Conservation (phyloP, 2,888 invertebrate species). For the Folsomia candida region DNA sequence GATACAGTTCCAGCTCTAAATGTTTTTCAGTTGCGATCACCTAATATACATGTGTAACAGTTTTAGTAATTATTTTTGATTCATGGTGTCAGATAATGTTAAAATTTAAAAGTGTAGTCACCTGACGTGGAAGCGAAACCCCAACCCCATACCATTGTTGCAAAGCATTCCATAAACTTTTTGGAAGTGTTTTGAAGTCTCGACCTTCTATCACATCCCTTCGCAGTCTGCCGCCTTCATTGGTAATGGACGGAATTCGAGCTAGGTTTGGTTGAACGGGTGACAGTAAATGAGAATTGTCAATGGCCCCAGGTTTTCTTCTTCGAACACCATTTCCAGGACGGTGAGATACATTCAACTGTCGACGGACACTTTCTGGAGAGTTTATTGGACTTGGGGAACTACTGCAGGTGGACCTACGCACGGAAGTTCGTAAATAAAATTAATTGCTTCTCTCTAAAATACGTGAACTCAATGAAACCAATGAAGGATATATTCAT, state of each 20-base stretch:
- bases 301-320: slow-evolving; percentile 67
- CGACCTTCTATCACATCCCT: slow-evolving; percentile 62
- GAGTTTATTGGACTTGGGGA: slow-evolving; percentile 50
- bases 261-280: slow-evolving; percentile 56
- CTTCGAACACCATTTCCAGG: slow-evolving; percentile 26
- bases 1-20: slow-evolving; percentile 79
- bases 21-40: slow-evolving; percentile 47
- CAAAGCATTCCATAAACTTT: slow-evolving; percentile 81
- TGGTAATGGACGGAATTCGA: slow-evolving; percentile 68
- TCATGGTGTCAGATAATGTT: too few relatives aligned
- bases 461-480: too few relatives aligned
- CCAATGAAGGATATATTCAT: too few relatives aligned
- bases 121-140: slow-evolving; percentile 76
- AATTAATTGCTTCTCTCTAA: background rate
- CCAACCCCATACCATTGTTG: slow-evolving; percentile 80
- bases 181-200: slow-evolving; percentile 83
- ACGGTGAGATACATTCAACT: slow-evolving; percentile 35
- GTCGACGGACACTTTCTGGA: slow-evolving; percentile 44
- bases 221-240: slow-evolving; percentile 81
- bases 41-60: slow-evolving; percentile 23
- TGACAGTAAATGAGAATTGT: slow-evolving; percentile 68
- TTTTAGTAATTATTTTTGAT: background rate
- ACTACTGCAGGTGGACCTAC: slow-evolving; percentile 40
- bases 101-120: too few relatives aligned
- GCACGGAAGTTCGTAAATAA: too few relatives aligned